Percentiles rank a stretch among this genome's conserved stretches.
These are phyloP conservation scores for Brenthis daphne DNA, from an alignment of 2,888 invertebrate genomes.

Conservation along the genomic window DNA sequence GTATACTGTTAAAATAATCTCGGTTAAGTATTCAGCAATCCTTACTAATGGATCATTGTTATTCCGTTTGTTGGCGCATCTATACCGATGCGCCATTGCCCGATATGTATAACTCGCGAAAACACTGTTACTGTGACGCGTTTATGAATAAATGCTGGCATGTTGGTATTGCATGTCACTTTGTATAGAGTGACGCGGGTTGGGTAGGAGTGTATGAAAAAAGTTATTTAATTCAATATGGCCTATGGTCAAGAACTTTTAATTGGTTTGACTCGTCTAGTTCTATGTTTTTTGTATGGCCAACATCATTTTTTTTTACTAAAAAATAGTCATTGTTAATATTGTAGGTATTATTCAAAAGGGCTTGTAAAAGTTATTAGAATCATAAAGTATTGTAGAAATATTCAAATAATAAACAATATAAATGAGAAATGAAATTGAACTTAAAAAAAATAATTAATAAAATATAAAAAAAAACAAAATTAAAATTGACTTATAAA, in stretches of 20 bases:
- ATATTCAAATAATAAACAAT: too few relatives aligned
- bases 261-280: conserved; percentile 6
- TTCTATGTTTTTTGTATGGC: too few relatives aligned
- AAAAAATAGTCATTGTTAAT: too few relatives aligned
- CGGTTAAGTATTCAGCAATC: conserved; percentile 40
- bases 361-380: too few relatives aligned
- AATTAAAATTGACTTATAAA: too few relatives aligned
- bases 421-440: too few relatives aligned
- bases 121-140: conserved; percentile 9
- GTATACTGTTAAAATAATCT: conserved; percentile 40
- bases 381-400: too few relatives aligned
- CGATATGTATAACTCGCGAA: conserved; percentile 15
- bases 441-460: too few relatives aligned
- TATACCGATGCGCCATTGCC: neutral
- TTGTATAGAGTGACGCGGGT: neutral
- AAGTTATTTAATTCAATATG: conserved; percentile 6
- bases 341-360: too few relatives aligned
- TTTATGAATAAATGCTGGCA: conserved; percentile 1
- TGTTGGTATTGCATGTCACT: too few relatives aligned
- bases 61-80: conserved; percentile 30
- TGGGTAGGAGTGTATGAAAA: neutral
- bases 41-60: conserved; percentile 38
- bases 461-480: too few relatives aligned
- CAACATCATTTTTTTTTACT: too few relatives aligned
- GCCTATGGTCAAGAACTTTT: conserved; percentile 10